These are phyloP conservation scores for Cephus spinipes DNA, from an alignment of 2,888 invertebrate species.

Conservation along the genomic window DNA sequence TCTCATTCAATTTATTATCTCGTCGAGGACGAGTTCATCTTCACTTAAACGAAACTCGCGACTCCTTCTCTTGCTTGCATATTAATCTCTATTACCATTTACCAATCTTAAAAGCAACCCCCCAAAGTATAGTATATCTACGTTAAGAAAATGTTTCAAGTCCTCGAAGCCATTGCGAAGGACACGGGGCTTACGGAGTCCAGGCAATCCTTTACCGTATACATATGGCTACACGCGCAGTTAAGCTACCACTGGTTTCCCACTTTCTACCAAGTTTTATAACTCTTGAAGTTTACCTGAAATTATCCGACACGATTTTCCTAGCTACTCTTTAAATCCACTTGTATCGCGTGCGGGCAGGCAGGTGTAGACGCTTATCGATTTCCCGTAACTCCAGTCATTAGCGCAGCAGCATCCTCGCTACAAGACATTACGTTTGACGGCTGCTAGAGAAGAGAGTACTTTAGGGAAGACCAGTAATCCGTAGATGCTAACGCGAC, in stretches of 20 bases:
- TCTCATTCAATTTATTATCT: slow-evolving; percentile 28
- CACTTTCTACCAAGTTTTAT: background rate
- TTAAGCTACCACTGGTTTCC: background rate
- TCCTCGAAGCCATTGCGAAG: background rate
- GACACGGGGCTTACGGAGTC: background rate
- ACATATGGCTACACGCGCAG: too few relatives aligned
- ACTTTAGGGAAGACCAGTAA: background rate
- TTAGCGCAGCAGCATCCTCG: background rate
- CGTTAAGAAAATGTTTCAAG: background rate
- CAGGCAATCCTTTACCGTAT: background rate
- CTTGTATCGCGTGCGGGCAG: background rate
- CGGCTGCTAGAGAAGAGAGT: background rate
- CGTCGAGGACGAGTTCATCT: background rate
- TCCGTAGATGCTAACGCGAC: background rate
- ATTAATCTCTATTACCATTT: background rate
- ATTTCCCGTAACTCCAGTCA: background rate
- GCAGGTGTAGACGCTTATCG: background rate
- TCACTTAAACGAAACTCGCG: background rate
- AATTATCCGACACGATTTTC: background rate
- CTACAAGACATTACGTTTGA: background rate
- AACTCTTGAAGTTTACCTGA: background rate
- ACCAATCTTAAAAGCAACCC: background rate
- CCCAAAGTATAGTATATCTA: background rate
- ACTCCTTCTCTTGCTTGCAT: background rate
- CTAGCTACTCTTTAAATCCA: background rate